Evolutionary conservation across 1,140 invertebrate genomes (phyloP).

Genomic region (Acromyrmex charruanus): DNA sequence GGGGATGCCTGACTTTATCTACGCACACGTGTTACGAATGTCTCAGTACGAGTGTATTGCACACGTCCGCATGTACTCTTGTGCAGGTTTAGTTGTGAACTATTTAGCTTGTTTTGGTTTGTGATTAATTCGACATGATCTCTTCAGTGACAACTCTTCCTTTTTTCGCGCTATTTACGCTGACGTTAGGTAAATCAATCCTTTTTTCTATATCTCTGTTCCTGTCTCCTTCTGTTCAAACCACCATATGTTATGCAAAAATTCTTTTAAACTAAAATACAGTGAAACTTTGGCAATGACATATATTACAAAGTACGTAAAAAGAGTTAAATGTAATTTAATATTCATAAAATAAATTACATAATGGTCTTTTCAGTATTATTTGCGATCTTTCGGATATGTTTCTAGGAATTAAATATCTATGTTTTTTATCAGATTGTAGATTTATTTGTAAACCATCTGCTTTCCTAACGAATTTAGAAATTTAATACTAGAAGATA

Average conservation of each 20-base stretch:
- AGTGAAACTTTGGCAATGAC: too few relatives aligned
- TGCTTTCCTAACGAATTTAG: too few relatives aligned
- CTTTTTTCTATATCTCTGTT: neutral
- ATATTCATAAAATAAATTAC: too few relatives aligned
- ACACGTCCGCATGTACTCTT: conserved; percentile 19
- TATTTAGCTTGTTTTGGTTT: neutral
- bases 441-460: too few relatives aligned
- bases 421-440: too few relatives aligned
- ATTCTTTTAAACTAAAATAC: too few relatives aligned
- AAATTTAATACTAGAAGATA: too few relatives aligned
- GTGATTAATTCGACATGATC: conserved; percentile 51
- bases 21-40: conserved; percentile 29
- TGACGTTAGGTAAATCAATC: conserved; percentile 25
- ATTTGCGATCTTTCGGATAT: too few relatives aligned
- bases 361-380: too few relatives aligned
- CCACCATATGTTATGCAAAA: neutral
- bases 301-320: too few relatives aligned
- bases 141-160: neutral
- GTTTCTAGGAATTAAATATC: too few relatives aligned
- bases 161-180: conserved; percentile 2
- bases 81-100: conserved; percentile 25
- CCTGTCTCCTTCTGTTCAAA: neutral
- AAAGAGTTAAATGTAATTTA: too few relatives aligned
- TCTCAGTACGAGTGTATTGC: conserved; percentile 43
- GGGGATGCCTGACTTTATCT: conserved; percentile 68